A percentile compares a stretch with the other conserved stretches of the same genome.
Conservation (phyloP, 2,797 vertebrate species). For the Onychomys arenicola region DNA sequence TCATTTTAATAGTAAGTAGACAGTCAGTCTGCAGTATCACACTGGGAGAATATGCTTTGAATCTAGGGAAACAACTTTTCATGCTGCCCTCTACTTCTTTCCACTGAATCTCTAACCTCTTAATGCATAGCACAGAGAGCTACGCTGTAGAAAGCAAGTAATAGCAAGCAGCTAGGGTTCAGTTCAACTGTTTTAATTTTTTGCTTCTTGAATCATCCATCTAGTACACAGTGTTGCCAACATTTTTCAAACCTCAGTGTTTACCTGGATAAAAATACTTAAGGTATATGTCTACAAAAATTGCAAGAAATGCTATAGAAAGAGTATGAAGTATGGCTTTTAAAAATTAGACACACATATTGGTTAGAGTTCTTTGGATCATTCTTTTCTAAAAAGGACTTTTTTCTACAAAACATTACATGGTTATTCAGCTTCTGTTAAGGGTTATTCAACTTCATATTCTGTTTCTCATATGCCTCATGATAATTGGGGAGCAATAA, state of each 20-base stretch:
- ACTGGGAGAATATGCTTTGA: background rate
- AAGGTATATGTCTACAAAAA: background rate
- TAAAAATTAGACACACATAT: background rate
- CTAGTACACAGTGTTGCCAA: background rate
- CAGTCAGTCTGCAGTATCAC: background rate
- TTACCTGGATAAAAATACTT: background rate
- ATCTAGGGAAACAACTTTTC: background rate
- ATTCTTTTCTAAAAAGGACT: background rate
- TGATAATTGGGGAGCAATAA: background rate
- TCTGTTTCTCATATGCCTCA: background rate
- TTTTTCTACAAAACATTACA: background rate
- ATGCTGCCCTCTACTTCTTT: background rate
- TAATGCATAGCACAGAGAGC: background rate
- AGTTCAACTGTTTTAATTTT: background rate
- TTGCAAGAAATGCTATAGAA: background rate
- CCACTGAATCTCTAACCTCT: background rate
- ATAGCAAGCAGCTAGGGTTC: background rate
- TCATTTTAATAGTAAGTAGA: background rate
- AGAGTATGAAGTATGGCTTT: background rate
- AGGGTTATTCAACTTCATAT: background rate
- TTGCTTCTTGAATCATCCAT: background rate
- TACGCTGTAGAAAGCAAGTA: background rate
- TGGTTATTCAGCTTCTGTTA: background rate
- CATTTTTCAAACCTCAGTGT: background rate
- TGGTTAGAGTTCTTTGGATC: background rate